Evolutionary conservation across 2,797 vertebrate species (phyloP).

Genomic region (Triplophysa bombifrons): DNA sequence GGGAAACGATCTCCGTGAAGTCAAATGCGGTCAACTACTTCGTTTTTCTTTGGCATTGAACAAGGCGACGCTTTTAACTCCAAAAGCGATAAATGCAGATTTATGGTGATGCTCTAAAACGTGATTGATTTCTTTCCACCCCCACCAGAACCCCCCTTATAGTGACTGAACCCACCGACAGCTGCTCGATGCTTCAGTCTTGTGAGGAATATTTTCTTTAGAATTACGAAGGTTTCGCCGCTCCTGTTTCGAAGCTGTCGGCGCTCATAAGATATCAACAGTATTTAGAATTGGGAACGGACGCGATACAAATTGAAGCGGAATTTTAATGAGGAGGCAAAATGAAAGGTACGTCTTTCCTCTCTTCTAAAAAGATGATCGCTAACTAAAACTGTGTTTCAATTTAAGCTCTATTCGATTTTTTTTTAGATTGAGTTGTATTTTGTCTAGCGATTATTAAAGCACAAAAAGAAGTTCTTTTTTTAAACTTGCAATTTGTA

Average conservation of each 20-base stretch:
- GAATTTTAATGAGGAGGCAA: slow-evolving; percentile 50
- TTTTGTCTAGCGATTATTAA: too few species aligned
- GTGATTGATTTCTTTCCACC: slow-evolving; percentile 52
- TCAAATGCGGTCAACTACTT: slow-evolving; percentile 44
- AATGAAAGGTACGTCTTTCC: slow-evolving; percentile 57
- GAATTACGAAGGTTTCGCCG: slow-evolving; percentile 26
- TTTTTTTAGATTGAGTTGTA: not conserved
- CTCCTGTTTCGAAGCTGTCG: slow-evolving; percentile 44
- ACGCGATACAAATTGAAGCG: slow-evolving; percentile 33
- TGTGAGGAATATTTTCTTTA: slow-evolving; percentile 7
- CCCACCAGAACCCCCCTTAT: slow-evolving; percentile 43
- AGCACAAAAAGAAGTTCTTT: slow-evolving; percentile 23
- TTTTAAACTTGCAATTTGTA: not conserved
- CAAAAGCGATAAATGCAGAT: slow-evolving; percentile 48
- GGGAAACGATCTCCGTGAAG: slow-evolving; percentile 37
- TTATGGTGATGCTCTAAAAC: slow-evolving; percentile 53
- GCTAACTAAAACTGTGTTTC: not conserved
- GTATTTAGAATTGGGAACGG: slow-evolving; percentile 37
- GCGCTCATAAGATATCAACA: slow-evolving; percentile 32
- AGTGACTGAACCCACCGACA: slow-evolving; percentile 37
- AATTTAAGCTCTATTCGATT: not conserved
- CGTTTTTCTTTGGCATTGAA: slow-evolving; percentile 31
- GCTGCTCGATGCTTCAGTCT: slow-evolving; percentile 41
- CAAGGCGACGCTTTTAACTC: slow-evolving; percentile 46
- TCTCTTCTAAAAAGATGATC: slow-evolving; percentile 6